phyloP scores from a whole-genome alignment of 1,140 invertebrate species.

The Theocolax elegans region DNA sequence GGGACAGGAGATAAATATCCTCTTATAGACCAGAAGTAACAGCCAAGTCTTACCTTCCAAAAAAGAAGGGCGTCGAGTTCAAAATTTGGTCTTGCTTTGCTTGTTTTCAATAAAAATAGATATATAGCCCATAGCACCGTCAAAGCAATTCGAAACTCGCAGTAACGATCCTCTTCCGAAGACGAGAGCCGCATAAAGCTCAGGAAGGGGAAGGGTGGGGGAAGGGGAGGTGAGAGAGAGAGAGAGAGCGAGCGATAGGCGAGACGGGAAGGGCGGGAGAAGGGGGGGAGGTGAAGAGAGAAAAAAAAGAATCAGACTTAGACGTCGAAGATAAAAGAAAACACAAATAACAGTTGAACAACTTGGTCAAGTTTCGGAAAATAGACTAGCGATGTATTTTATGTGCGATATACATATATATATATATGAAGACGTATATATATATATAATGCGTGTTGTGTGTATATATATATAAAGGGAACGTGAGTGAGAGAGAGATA shows the following conservation, averaged over 20 bases:
- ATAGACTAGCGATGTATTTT: slow-evolving; percentile 32
- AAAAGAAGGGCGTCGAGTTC: neutral
- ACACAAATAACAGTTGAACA: slow-evolving; percentile 23
- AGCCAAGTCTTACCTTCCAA: neutral
- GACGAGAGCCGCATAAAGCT: neutral
- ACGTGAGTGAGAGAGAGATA: neutral
- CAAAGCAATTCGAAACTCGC: slow-evolving; percentile 1
- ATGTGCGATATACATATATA: too few species aligned
- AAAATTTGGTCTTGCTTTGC: neutral
- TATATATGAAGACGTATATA: too few species aligned
- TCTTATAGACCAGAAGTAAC: neutral
- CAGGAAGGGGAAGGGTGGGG: too few species aligned
- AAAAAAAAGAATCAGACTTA: slow-evolving; percentile 8
- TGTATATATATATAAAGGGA: slow-evolving; percentile 3
- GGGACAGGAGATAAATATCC: neutral
- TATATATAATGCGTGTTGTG: too few species aligned
- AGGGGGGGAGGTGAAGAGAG: too few species aligned
- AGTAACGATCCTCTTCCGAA: neutral
- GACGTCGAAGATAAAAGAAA: slow-evolving; percentile 6
- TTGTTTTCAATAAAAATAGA: neutral
- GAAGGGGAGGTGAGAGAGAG: too few species aligned
- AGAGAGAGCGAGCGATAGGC: too few species aligned
- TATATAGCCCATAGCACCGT: slow-evolving; percentile 3
- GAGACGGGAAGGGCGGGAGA: too few species aligned
- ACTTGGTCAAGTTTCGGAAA: slow-evolving; percentile 12